phyloP scores from a whole-genome alignment of 2,113 vertebrate genomes.

The Gambusia affinis region DNA sequence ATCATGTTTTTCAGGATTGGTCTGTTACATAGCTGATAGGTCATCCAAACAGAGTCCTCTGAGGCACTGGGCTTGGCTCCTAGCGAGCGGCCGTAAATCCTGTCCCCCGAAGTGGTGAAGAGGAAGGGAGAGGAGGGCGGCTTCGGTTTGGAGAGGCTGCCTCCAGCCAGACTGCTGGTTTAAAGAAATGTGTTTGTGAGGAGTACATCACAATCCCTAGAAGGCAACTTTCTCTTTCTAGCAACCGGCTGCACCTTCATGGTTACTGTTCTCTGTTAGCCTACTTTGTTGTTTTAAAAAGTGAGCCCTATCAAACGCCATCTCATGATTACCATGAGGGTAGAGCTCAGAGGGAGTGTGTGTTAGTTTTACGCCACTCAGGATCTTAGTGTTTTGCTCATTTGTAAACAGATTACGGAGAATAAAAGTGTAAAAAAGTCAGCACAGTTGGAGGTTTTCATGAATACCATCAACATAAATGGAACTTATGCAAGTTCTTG shows the following conservation, averaged over 20 bases:
- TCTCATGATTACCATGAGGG: constrained; percentile 55
- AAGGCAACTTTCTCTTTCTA: constrained; percentile 9
- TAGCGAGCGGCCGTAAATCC: constrained; percentile 65
- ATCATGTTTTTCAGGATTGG: constrained; percentile 59
- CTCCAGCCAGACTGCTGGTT: constrained; percentile 58
- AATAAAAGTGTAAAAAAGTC: not conserved
- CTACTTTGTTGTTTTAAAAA: constrained; percentile 36
- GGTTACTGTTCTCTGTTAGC: constrained; percentile 4
- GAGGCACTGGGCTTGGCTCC: constrained; percentile 56
- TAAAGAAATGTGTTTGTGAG: constrained; percentile 35
- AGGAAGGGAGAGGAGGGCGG: constrained; percentile 37
- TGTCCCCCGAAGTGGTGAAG: constrained; percentile 58
- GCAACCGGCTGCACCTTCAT: constrained; percentile 4
- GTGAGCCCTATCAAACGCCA: constrained; percentile 36
- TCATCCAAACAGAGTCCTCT: constrained; percentile 66
- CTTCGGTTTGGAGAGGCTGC: constrained; percentile 51
- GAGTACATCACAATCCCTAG: not conserved
- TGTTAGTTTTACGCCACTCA: constrained; percentile 8
- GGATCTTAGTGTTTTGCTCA: constrained; percentile 3
- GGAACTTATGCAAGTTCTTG: not conserved
- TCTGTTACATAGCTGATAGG: constrained; percentile 68
- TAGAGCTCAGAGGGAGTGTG: constrained; percentile 19
- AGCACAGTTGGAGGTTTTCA: not conserved
- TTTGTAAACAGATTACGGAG: not conserved
- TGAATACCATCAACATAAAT: not conserved